Percentiles rank a stretch among this genome's conserved stretches.
phyloP scores from a whole-genome alignment of 2,888 invertebrate genomes.

The Autographa gamma region DNA sequence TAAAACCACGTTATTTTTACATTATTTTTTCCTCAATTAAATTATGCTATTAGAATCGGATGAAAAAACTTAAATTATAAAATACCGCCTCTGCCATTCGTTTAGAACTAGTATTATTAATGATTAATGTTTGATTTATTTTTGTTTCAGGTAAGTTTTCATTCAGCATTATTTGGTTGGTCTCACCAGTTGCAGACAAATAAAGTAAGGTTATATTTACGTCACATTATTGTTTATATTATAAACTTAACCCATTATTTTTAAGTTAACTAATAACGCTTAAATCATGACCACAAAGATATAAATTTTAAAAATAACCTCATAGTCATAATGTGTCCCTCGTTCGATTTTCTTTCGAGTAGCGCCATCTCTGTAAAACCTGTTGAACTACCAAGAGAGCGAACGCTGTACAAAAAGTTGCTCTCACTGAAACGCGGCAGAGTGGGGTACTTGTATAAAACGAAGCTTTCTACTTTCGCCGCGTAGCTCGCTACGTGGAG shows the following conservation, averaged over 20 bases:
- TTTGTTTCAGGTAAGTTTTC: constrained; percentile 52
- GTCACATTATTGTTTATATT: too few relatives aligned
- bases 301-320: neutral
- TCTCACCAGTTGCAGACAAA: neutral
- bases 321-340: neutral
- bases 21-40: too few relatives aligned
- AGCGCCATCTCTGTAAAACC: constrained; percentile 54
- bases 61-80: too few relatives aligned
- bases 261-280: neutral
- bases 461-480: constrained; percentile 36
- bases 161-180: neutral
- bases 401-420: constrained; percentile 16
- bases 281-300: neutral
- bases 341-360: constrained; percentile 23
- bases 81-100: neutral
- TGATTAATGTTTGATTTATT: neutral
- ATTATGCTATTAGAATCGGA: too few relatives aligned
- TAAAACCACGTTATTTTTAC: too few relatives aligned
- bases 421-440: constrained; percentile 2
- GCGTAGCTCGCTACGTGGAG: neutral
- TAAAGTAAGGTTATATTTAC: too few relatives aligned
- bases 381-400: constrained; percentile 21
- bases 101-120: neutral
- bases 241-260: too few relatives aligned
- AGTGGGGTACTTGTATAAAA: constrained; percentile 19